These are phyloP conservation scores for Vespertilio murinus DNA, from an alignment of 2,797 vertebrate species.

Conservation along the genomic window DNA sequence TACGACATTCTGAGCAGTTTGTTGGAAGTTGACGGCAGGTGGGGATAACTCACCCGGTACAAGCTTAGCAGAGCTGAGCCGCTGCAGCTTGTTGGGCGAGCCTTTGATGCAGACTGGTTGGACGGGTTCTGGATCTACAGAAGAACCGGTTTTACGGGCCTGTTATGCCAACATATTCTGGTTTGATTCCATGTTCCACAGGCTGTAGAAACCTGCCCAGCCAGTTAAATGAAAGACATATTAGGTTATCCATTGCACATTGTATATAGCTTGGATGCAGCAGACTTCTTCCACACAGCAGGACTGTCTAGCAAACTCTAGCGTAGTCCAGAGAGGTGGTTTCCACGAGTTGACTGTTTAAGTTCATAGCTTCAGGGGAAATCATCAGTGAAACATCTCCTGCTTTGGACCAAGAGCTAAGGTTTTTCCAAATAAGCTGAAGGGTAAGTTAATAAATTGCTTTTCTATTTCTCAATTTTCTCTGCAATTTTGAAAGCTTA, in stretches of 20 bases:
- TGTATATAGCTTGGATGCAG: slow-evolving; percentile 87
- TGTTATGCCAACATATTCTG: slow-evolving; percentile 92
- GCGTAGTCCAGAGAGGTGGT: slow-evolving; percentile 84
- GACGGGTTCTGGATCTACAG: slow-evolving; percentile 86
- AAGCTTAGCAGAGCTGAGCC: slow-evolving; percentile 82
- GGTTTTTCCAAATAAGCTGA: slow-evolving; percentile 81
- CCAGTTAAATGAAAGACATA: slow-evolving; percentile 92
- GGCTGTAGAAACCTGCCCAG: slow-evolving; percentile 90
- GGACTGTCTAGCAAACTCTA: slow-evolving; percentile 81
- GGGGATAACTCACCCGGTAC: slow-evolving; percentile 83
- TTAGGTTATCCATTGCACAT: slow-evolving; percentile 91
- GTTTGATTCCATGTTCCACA: slow-evolving; percentile 91
- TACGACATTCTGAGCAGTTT: slow-evolving; percentile 85
- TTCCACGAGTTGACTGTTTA: slow-evolving; percentile 79
- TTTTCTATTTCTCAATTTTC: slow-evolving; percentile 58
- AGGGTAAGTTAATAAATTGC: slow-evolving; percentile 84
- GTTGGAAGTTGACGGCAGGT: slow-evolving; percentile 84
- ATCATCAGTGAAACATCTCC: slow-evolving; percentile 80
- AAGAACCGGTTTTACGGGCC: slow-evolving; percentile 87
- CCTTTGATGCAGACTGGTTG: slow-evolving; percentile 90
- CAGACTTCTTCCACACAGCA: slow-evolving; percentile 81
- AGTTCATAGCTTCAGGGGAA: slow-evolving; percentile 80
- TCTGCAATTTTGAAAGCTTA: slow-evolving; percentile 52
- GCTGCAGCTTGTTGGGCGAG: slow-evolving; percentile 86
- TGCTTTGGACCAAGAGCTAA: slow-evolving; percentile 81